A percentile compares a stretch with the other conserved stretches of the same genome.
Conservation (phyloP, 2,113 vertebrate genomes). For the Tupaia chinensis region DNA sequence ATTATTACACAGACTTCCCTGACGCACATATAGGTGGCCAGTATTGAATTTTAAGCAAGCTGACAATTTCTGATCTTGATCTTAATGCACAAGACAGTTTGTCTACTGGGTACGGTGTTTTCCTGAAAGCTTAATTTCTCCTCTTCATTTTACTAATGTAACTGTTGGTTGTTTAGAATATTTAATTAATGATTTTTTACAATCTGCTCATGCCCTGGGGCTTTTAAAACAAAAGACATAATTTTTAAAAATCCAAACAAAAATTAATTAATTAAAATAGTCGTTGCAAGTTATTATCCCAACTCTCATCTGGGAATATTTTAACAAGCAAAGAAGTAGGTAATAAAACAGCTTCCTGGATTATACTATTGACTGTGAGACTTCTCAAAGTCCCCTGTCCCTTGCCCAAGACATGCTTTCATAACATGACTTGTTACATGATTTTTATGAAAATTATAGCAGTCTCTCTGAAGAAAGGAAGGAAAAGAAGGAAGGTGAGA, state of each 20-base stretch:
- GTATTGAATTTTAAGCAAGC: constrained; percentile 68
- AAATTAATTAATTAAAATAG: constrained; percentile 78
- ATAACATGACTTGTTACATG: background rate
- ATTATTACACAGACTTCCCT: background rate
- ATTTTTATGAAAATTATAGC: constrained; percentile 47
- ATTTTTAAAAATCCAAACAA: constrained; percentile 74
- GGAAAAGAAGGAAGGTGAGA: background rate
- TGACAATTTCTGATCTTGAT: constrained; percentile 62
- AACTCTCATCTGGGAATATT: constrained; percentile 65
- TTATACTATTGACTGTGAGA: constrained; percentile 33
- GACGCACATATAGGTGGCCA: constrained; percentile 8
- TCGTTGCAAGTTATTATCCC: constrained; percentile 70
- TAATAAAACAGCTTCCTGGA: constrained; percentile 56
- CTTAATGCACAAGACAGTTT: constrained; percentile 9
- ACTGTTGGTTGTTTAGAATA: constrained; percentile 69
- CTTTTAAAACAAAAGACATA: constrained; percentile 77
- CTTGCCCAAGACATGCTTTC: constrained; percentile 36
- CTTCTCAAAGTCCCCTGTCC: constrained; percentile 40
- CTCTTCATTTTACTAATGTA: constrained; percentile 55
- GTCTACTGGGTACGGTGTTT: background rate
- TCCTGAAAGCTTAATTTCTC: constrained; percentile 53
- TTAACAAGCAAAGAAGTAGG: constrained; percentile 35
- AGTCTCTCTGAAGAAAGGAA: background rate
- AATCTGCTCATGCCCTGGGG: constrained; percentile 24
- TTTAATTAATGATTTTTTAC: constrained; percentile 74